Evolutionary conservation across 2,113 vertebrate genomes (phyloP), one percentile per base, ranked within the genome.

Genomic region (Electrona antarctica): DNA sequence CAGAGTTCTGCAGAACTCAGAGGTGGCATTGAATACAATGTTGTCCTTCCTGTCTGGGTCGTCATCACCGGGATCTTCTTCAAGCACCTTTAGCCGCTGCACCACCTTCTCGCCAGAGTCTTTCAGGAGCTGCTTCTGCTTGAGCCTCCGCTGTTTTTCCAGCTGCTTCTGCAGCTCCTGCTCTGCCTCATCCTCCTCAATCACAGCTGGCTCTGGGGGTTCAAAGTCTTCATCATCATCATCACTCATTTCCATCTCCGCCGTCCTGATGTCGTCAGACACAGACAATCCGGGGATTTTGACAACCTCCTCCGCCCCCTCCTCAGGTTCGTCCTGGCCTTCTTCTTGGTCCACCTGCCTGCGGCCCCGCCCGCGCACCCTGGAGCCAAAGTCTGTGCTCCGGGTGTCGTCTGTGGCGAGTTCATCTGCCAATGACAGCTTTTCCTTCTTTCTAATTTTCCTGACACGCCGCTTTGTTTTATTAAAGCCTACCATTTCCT

Each of bases 1-100:
- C 12, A 97, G 88, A 0, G 95, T 96, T 75, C 95, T 94, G 85
- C 96, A 97, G 88, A 97, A 97, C 88, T 97, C 96, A 0, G 96
- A 97, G 0, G 95, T 96, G 85, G 95, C 95, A 0, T 97, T 97
- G 65, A 97, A 97, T 29, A 96, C 93, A 0, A 97, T 97, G 87
- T 95, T 90, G 55, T 92, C 95, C 67, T 82, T 95, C 69, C 82
- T 92, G 49, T 96, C 96, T 0, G 93, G 86, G n/a, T 96, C 89
- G 0, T 94, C 93, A 0, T 93, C 93, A 0, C 76, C 79, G 1
- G 77, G 59, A 0, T 0, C 14, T 15, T 56, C 62, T 0, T 0
- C 69, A 3, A 88, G 69, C 0, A 0, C 66, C 75, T 77, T 83
- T 14, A 93, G 67, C 47, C 87, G 74, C 55, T 90, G 33, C 79